phyloP scores from a whole-genome alignment of 2,797 vertebrate species.

The Hydrocynus forskahlii region DNA sequence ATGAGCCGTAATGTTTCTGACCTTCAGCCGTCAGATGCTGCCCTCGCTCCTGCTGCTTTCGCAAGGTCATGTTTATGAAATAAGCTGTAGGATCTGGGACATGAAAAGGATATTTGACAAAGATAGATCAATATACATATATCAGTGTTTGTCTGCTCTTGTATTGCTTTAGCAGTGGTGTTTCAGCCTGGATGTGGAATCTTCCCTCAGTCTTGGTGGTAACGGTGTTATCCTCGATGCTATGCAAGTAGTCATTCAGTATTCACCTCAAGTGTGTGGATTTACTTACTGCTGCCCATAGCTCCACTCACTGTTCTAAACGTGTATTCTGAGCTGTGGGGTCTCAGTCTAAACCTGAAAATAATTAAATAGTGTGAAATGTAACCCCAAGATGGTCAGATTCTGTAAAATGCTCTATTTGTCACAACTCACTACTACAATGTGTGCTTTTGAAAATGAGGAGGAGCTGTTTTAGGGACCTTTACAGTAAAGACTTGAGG shows the following conservation, averaged over 20 bases:
- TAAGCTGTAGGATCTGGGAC: not conserved
- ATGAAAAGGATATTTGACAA: not conserved
- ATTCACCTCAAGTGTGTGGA: too few relatives aligned
- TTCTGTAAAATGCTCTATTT: not conserved
- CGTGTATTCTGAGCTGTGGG: not conserved
- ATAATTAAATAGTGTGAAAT: not conserved
- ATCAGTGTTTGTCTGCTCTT: not conserved
- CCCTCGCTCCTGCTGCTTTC: not conserved
- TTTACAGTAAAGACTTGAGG: too few relatives aligned
- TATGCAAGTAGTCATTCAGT: too few relatives aligned
- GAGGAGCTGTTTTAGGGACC: not conserved
- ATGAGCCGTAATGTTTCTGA: not conserved
- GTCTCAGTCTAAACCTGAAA: not conserved
- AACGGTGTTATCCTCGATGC: too few relatives aligned
- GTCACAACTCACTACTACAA: not conserved
- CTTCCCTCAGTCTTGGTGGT: too few relatives aligned
- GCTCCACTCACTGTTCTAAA: not conserved
- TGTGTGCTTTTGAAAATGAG: not conserved
- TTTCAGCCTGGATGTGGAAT: too few relatives aligned
- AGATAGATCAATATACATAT: not conserved
- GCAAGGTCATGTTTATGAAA: constrained; percentile 31
- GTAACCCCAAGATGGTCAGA: not conserved
- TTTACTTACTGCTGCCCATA: too few relatives aligned
- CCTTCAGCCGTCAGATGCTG: not conserved
- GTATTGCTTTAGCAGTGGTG: too few relatives aligned